A percentile compares a stretch with the other conserved stretches of the same genome.
Evolutionary conservation across 2,888 invertebrate genomes (phyloP).

Genomic region (Mythimna pallens): DNA sequence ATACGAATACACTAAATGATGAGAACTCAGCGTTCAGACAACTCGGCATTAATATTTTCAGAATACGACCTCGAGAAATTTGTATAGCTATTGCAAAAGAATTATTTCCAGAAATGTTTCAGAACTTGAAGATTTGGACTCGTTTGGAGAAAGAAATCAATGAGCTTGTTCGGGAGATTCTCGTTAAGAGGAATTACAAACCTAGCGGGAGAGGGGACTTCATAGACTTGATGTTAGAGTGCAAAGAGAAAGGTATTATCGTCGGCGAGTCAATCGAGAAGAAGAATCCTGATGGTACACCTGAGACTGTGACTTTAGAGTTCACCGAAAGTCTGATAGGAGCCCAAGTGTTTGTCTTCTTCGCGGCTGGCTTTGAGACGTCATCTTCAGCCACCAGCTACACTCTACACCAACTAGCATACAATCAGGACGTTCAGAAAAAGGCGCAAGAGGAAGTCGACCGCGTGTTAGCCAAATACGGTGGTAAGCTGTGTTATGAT

Average conservation of each 20-base stretch:
- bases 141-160: conserved; percentile 43
- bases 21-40: conserved; percentile 73
- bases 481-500: conserved; percentile 70
- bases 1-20: conserved; percentile 69
- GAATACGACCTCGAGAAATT: conserved; percentile 15
- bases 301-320: conserved; percentile 64
- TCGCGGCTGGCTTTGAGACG: conserved; percentile 81
- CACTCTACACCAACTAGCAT: conserved; percentile 77
- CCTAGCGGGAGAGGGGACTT: conserved; percentile 72
- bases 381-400: conserved; percentile 78
- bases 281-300: conserved; percentile 64
- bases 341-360: conserved; percentile 75
- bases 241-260: conserved; percentile 67
- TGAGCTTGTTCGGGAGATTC: conserved; percentile 56
- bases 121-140: conserved; percentile 36
- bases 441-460: conserved; percentile 76
- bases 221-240: conserved; percentile 71
- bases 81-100: conserved; percentile 21
- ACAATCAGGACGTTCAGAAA: conserved; percentile 75
- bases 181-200: conserved; percentile 68
- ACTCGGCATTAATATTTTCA: conserved; percentile 58
- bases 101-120: conserved; percentile 44
- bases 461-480: conserved; percentile 64
- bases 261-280: conserved; percentile 69
- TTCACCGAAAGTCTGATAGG: conserved; percentile 64